Evolutionary conservation across 1,140 invertebrate genomes (phyloP).

Genomic region (Microplitis mediator): DNA sequence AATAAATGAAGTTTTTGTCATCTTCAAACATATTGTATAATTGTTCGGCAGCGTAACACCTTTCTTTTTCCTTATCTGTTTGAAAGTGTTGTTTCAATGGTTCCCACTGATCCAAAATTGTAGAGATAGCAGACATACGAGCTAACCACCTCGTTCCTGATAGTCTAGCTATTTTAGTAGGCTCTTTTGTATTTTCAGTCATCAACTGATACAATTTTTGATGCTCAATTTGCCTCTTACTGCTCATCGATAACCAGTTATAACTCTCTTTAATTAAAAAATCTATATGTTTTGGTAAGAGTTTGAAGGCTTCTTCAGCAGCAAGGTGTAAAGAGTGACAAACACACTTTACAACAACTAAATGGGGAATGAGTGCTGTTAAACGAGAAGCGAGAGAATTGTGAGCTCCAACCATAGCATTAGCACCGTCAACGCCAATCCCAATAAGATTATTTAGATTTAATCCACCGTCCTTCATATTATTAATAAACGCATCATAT

Average conservation of each 20-base stretch:
- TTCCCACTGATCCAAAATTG: constrained; percentile 29
- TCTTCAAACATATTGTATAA: constrained; percentile 14
- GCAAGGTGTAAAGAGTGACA: constrained; percentile 54
- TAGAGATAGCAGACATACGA: constrained; percentile 15
- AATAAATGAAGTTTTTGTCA: constrained; percentile 18
- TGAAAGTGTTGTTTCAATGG: constrained; percentile 26
- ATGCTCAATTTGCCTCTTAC: constrained; percentile 38
- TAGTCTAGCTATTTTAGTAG: constrained; percentile 25
- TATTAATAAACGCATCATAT: too few species aligned
- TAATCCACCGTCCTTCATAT: constrained; percentile 10
- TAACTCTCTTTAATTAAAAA: constrained; percentile 42
- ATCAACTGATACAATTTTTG: neutral
- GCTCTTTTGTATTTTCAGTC: neutral
- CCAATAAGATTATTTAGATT: constrained; percentile 48
- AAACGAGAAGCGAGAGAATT: constrained; percentile 45
- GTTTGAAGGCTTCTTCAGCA: constrained; percentile 48
- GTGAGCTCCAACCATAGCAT: constrained; percentile 45
- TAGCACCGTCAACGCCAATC: constrained; percentile 49
- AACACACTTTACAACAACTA: constrained; percentile 48
- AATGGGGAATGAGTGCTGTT: constrained; percentile 37
- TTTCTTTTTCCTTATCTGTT: constrained; percentile 14
- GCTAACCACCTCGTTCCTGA: constrained; percentile 28
- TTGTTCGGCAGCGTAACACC: constrained; percentile 11
- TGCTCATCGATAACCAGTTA: constrained; percentile 43
- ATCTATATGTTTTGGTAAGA: constrained; percentile 39